Base-by-base conservation (phyloP, 2,888 invertebrate genomes). In the Drosophila meridionalis region DNA sequence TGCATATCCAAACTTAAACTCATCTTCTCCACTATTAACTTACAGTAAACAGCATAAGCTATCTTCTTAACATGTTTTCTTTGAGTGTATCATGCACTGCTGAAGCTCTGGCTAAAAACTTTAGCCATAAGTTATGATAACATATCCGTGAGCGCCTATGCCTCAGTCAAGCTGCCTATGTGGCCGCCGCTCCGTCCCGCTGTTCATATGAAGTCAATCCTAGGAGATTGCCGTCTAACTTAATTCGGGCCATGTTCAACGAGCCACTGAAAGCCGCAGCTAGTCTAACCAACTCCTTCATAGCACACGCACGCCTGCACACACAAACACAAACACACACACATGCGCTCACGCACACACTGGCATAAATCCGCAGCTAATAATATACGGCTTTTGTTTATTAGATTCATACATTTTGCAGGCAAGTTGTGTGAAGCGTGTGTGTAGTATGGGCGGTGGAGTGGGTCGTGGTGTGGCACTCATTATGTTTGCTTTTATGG, bases 321-420 rank as follows among this genome's bases (percentile, higher is more conserved):
- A 65, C 53, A 65, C 30, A 26, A 42, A 65, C 53, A 65, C 30
- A 26, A 42, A 36, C 43, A 42, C 20, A 47, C 45, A 36, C 26
- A n/a, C 50, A 45, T 20, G 12, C 50, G 48, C 47, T 32, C 45
- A 53, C 32, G 30, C 38, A 61, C 43, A 42, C 30, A 26, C 36
- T 45, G 48, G 30, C 53, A 56, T 77, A 86, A 86, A 86, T 86
- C 89, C 86, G 73, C 69, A 83, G 89, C 86, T 86, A 86, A 86
- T 86, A 90, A 90, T 86, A 83, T 73, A 89, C 89, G 89, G 90
- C 90, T 86, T 88, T 90, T 86, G 86, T 88, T 86, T 86, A 86
- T 86, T 83, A 88, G 90, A 90, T 86, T 89, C 90, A 86, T 90
- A 86, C 87, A 83, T 80, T 76, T 78, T 85, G 70, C 69, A 80